Conservation (phyloP, 1,140 invertebrate species). For the Habropoda laboriosa region DNA sequence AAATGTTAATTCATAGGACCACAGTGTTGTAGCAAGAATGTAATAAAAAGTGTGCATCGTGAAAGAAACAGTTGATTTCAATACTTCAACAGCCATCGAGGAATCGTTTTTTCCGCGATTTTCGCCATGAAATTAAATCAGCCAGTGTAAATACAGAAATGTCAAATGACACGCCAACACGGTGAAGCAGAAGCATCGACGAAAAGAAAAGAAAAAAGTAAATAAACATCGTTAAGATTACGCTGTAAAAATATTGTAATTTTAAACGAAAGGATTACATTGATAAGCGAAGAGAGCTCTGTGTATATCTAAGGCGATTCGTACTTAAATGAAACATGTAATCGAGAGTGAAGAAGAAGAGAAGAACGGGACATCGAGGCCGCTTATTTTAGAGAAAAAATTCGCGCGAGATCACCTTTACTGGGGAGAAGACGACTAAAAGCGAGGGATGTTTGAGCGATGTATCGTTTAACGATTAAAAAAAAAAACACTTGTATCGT, state of each 20-base stretch:
- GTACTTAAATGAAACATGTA: too few species aligned
- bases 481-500: constrained; percentile 56
- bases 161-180: background rate
- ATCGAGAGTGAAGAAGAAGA: too few species aligned
- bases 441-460: constrained; percentile 7
- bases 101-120: background rate
- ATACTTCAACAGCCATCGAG: background rate
- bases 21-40: constrained; percentile 5
- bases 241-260: constrained; percentile 12
- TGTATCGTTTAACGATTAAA: constrained; percentile 31
- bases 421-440: background rate
- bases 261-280: background rate
- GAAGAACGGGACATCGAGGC: too few species aligned
- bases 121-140: too few species aligned
- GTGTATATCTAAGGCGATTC: background rate
- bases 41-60: constrained; percentile 2
- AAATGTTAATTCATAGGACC: background rate
- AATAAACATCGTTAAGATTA: background rate
- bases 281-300: background rate
- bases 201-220: too few species aligned
- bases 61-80: background rate
- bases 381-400: too few species aligned
- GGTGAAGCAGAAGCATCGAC: background rate
- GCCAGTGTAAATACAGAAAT: background rate
- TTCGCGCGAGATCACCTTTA: background rate